Base-by-base conservation (phyloP, 2,888 invertebrate genomes). In the Drosophila prostipennis region DNA sequence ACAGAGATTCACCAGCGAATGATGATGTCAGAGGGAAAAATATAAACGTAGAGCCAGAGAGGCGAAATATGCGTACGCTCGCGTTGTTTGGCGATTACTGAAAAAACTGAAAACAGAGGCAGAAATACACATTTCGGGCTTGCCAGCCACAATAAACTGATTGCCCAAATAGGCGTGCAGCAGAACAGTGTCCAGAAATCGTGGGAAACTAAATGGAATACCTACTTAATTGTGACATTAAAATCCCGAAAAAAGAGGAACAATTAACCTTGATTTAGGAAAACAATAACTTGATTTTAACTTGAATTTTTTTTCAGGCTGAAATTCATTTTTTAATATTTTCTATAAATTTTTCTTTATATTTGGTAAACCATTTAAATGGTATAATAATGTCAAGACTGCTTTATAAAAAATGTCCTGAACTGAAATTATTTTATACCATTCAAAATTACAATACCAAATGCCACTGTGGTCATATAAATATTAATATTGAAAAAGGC, bases 51-150 rank as follows among this genome's bases (percentile, higher is more conserved):
- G 19, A 36, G 67, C 32, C 65, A 51, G 53, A 46, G 64, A 58
- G 53, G 58, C 73, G 78, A 84, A 81, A 85, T 89, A 81, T 89
- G 89, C 80, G 89, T 76, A 76, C 88, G 88, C 79, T 75, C 64
- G 71, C 86, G 86, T 42, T 76, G 80, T 82, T 79, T 76, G 72
- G 57, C 80, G 79, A 72, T 76, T 76, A 86, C 86, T 89, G 78
- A 82, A 70, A 82, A 70, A 73, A 72, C 76, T 74, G 82, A 82
- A 70, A 53, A 55, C 61, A 34, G 42, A 54, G 39, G 43, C 61
- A 39, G 60, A 60, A 36, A 52, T 48, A 46, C 51, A 68, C 34
- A 42, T 29, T 29, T 29, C 29, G 29, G 29, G 29, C 29, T 29
- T 29, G 29, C 29, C 29, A 26, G 34, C 60, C 43, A 29, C 59